phyloP scores from a whole-genome alignment of 2,888 invertebrate genomes.

The Pachymerium ferrugineum region DNA sequence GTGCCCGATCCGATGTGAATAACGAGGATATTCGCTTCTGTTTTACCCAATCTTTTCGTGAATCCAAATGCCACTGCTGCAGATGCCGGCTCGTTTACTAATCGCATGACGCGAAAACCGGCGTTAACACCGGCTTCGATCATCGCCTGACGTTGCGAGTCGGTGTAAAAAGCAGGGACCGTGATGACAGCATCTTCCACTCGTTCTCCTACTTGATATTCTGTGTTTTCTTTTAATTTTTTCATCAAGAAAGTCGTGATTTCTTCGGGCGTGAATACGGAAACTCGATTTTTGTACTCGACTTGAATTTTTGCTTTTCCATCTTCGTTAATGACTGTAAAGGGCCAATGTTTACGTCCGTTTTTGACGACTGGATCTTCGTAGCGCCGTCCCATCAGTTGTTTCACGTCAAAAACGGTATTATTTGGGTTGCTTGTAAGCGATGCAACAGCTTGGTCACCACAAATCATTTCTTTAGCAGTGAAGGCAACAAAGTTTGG shows the following conservation, averaged over 20 bases:
- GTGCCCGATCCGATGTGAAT: conserved; percentile 84
- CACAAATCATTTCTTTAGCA: not conserved
- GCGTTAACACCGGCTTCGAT: conserved; percentile 97
- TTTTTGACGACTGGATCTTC: not conserved
- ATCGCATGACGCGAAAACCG: conserved; percentile 83
- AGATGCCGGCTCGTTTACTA: conserved; percentile 80
- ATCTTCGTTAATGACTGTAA: not conserved
- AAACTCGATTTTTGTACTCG: conserved; percentile 45
- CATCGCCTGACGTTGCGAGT: conserved; percentile 97
- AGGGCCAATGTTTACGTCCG: not conserved
- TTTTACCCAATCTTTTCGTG: conserved; percentile 76
- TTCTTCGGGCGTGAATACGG: conserved; percentile 94
- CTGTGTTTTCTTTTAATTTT: conserved; percentile 98
- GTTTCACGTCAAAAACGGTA: conserved; percentile 11
- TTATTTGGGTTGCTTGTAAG: not conserved
- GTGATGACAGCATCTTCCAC: conserved; percentile 80
- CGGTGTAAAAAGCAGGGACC: conserved; percentile 97
- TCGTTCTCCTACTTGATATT: conserved; percentile 92
- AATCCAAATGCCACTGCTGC: conserved; percentile 95
- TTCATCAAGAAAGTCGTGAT: conserved; percentile 96
- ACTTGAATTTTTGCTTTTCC: not conserved
- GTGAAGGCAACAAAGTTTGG: not conserved
- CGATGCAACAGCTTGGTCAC: not conserved
- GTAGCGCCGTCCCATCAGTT: not conserved
- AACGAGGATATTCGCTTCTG: conserved; percentile 96